Evolutionary conservation across 2,113 vertebrate species (phyloP).

Genomic region (Pholis gunnellus): DNA sequence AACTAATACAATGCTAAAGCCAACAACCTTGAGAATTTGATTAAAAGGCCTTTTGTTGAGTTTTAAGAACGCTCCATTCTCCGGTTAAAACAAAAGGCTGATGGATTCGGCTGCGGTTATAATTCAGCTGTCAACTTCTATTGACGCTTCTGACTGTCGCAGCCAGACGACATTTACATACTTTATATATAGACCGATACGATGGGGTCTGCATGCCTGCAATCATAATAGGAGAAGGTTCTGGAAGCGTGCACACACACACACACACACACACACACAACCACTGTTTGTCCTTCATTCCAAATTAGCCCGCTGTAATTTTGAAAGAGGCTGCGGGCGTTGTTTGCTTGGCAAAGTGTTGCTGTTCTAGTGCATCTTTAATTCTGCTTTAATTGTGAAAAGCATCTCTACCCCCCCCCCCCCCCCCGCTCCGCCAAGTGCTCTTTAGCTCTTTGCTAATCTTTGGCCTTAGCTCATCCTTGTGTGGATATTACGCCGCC

Average conservation of each 20-base stretch:
- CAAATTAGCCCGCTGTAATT: conserved; percentile 87
- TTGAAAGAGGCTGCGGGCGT: conserved; percentile 84
- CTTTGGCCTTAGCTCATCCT: conserved; percentile 72
- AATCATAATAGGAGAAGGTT: conserved; percentile 81
- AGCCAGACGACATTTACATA: conserved; percentile 88
- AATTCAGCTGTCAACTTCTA: conserved; percentile 90
- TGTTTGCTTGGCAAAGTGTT: conserved; percentile 86
- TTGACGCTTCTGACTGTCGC: conserved; percentile 87
- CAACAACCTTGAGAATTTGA: conserved; percentile 97
- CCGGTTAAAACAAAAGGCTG: conserved; percentile 89
- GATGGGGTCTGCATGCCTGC: conserved; percentile 76
- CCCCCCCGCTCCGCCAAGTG: conserved; percentile 72
- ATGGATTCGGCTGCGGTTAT: conserved; percentile 87
- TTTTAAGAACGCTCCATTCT: conserved; percentile 91
- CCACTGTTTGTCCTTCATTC: conserved; percentile 87
- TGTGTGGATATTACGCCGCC: conserved; percentile 69
- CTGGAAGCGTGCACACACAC: conserved; percentile 57
- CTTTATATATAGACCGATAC: conserved; percentile 87
- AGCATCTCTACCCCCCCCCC: conserved; percentile 50
- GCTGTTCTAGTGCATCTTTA: conserved; percentile 85
- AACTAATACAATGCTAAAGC: conserved; percentile 98
- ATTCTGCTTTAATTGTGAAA: conserved; percentile 83
- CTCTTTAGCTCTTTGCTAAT: conserved; percentile 80
- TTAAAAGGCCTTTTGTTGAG: conserved; percentile 96
- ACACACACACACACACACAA: conserved; percentile 38